Evolutionary conservation across 2,888 invertebrate genomes (phyloP).

Genomic region (Tinea semifulvella): DNA sequence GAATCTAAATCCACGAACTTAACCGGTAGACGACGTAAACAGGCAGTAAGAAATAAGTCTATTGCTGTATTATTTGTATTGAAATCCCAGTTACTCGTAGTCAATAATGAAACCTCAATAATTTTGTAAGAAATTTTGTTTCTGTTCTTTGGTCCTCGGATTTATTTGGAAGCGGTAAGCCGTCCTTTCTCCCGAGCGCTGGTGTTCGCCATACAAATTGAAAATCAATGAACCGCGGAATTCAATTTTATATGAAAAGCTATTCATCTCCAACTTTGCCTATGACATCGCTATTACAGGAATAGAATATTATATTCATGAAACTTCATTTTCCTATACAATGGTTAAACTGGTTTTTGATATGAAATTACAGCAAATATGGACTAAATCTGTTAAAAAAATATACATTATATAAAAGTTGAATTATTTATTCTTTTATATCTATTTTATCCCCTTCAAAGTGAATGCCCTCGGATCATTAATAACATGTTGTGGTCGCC

Average conservation of each 20-base stretch:
- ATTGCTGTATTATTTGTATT: no score
- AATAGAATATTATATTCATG: slow-evolving; percentile 10
- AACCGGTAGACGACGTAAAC: no score
- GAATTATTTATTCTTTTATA: no score
- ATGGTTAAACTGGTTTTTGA: background rate
- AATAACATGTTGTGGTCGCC: no score
- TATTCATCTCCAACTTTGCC: slow-evolving; percentile 40
- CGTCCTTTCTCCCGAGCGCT: slow-evolving; percentile 29
- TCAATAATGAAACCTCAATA: background rate
- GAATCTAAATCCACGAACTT: no score
- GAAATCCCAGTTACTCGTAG: no score
- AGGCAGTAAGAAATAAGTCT: no score
- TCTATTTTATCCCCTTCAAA: no score
- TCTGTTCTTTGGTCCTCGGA: slow-evolving; percentile 29
- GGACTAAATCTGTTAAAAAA: no score
- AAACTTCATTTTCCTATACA: slow-evolving; percentile 10
- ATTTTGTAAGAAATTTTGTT: slow-evolving; percentile 17
- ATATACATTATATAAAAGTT: no score
- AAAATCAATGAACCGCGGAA: slow-evolving; percentile 58
- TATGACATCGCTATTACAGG: slow-evolving; percentile 21
- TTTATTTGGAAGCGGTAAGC: slow-evolving; percentile 35
- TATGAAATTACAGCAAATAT: slow-evolving; percentile 1
- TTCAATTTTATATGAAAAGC: slow-evolving; percentile 54
- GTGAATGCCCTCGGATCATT: no score
- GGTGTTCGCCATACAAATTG: slow-evolving; percentile 35